These are phyloP conservation scores for Centropus bengalensis DNA, from an alignment of 2,113 vertebrate species.

Conservation along the genomic window DNA sequence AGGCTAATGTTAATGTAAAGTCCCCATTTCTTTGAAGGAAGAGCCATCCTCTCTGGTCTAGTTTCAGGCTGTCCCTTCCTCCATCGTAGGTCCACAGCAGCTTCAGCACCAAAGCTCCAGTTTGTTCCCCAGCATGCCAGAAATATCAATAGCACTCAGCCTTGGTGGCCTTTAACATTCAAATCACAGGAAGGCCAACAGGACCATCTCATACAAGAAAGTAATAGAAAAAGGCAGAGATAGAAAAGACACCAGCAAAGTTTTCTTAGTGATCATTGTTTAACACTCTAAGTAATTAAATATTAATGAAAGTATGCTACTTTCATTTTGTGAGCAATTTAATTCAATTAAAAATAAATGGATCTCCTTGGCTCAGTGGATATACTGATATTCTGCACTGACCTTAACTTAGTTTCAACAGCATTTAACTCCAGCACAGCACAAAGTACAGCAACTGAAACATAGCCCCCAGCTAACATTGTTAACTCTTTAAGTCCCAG, in stretches of 20 bases:
- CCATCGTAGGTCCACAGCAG: accelerated
- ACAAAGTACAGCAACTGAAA: constrained; percentile 48
- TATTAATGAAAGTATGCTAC: constrained; percentile 85
- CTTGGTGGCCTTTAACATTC: constrained; percentile 12
- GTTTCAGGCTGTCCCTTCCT: neutral
- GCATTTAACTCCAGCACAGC: constrained; percentile 62
- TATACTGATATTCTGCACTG: constrained; percentile 73
- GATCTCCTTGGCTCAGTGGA: constrained; percentile 81
- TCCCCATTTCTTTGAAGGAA: neutral
- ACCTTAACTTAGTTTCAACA: constrained; percentile 73
- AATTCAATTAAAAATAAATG: constrained; percentile 90
- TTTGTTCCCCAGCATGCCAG: neutral
- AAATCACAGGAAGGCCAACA: constrained; percentile 48
- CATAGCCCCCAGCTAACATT: constrained; percentile 43
- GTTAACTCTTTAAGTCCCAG: constrained; percentile 64
- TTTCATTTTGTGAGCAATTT: constrained; percentile 87
- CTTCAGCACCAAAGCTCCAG: neutral
- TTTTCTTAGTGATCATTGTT: constrained; percentile 83
- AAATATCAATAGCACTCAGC: neutral
- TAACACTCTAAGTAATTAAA: constrained; percentile 83
- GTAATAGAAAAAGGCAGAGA: constrained; percentile 62
- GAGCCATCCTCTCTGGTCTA: neutral
- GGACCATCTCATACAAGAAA: constrained; percentile 36
- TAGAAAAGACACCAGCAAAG: constrained; percentile 67
- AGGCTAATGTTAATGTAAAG: neutral